Evolutionary conservation across 2,888 invertebrate species (phyloP), one percentile per base, ranked within the genome.

Genomic region (Himalopsyche anomala): DNA sequence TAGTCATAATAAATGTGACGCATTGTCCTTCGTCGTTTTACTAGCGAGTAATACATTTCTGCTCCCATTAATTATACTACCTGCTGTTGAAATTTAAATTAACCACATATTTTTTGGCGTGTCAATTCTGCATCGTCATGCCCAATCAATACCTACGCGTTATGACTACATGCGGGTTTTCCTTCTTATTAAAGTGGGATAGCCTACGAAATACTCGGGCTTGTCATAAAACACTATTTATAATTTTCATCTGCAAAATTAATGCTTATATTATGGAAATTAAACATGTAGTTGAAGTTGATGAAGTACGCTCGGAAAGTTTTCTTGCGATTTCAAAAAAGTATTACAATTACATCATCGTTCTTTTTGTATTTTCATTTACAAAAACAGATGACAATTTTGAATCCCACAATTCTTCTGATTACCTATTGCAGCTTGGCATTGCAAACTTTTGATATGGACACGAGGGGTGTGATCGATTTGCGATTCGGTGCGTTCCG

Each of bases 401-500:
- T 19, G 19, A 28, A 62, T 9, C 6, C 15, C 19, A 8, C 28
- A 8, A 62, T 8, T 62, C 19, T 62, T 19, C 19, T 8, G 19
- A 62, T 12, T 12, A 11, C 8, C 62, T 62, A 9, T 8, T 62
- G 62, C 28, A 62, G 11, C 19, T 62, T 51, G 19, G 62, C 28
- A 62, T 62, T 62, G 62, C 62, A 3, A 62, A 62, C 62, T 62
- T 62, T 19, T 19, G 62, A 62, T 62, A 19, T 9, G 9, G 19
- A 19, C 62, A 9, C n/a, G 9, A 62, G n/a, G 28, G 62, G 62
- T 62, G n/a, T 62, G 62, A 62, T 62, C 62, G 62, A 62, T 62
- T 62, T 62, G 62, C 62, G 62, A 62, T 62, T 56, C 54, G 28
- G 81, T 81, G 81, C 45, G 36, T 54, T 56, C 74, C 42, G 45